phyloP scores from a whole-genome alignment of 2,797 vertebrate species.

The Dendrocincla fuliginosa region DNA sequence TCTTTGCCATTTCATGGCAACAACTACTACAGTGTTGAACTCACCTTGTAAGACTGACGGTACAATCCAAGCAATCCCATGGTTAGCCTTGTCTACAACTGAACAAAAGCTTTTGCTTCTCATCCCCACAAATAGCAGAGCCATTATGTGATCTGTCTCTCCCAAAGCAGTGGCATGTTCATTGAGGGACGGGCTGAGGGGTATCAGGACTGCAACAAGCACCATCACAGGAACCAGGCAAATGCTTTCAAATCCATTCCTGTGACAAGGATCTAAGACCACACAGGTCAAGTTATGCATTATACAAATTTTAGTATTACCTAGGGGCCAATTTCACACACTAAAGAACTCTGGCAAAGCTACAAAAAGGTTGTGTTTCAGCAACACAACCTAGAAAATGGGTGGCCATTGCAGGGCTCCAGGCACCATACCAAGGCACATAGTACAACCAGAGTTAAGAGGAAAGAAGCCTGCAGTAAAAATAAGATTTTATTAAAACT shows the following conservation, averaged over 20 bases:
- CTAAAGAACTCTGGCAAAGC: background rate
- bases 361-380: background rate
- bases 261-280: background rate
- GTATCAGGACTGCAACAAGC: background rate
- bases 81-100: background rate
- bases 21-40: rapidly evolving
- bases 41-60: background rate
- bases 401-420: background rate
- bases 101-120: background rate
- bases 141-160: background rate
- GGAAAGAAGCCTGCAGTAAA: background rate
- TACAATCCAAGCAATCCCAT: background rate
- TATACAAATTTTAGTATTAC: background rate
- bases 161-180: background rate
- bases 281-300: rapidly evolving
- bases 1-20: background rate
- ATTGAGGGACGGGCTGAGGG: background rate
- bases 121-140: background rate
- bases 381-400: background rate
- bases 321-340: background rate
- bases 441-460: background rate
- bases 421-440: background rate
- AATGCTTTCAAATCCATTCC: background rate
- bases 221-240: background rate
- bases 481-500: background rate